Base-by-base conservation (phyloP, 2,113 vertebrate species). In the Pelecanoides urinatrix region DNA sequence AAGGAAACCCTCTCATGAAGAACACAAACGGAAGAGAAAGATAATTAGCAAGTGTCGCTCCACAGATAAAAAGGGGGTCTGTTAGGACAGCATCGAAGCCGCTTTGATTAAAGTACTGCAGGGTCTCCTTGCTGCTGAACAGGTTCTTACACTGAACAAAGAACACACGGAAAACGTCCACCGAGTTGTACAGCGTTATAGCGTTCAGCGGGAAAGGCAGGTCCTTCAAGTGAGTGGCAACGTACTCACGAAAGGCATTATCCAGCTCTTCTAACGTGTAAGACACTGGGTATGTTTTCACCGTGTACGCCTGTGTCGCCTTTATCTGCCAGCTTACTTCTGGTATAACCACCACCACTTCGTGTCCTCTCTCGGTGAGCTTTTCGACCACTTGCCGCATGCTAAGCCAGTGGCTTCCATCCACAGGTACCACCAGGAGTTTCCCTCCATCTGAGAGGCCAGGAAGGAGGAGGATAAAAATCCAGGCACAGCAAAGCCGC, bases 331-430 rank as follows among this genome's bases (percentile, higher is more conserved):
- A 61, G 86, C 90, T 98, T 65, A 65, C 97, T 61, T 98, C 98
- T 4, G 99, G 99, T 29, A 96, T 55, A 50, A 99, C 58, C 6
- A 98, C 90, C 7, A 98, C 94, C 36, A 98, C 55, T 22, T 99
- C 97, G 1, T 99, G 98, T 12, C 99, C 99, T 55, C 88, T 98
- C 6, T 20, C 70, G 1, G 8, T 32, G 5, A 99, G 97, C 47
- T 98, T 98, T 71, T 98, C 97, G 70, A 99, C 98, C 62, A 99
- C 94, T 1, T 89, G 52, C n/a, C 55, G 91, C 98, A 99, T 98
- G 96, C 98, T 99, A 16, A 99, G 97, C 99, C 99, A 99, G 97
- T 98, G 98, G 81, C 99, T 99, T 34, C 99, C 98, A 17, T 97
- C 98, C 96, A 99, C 97, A 47, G 98, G 98, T 82, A 98, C 38